phyloP scores from a whole-genome alignment of 2,888 invertebrate genomes.

The Camponotus fellah region DNA sequence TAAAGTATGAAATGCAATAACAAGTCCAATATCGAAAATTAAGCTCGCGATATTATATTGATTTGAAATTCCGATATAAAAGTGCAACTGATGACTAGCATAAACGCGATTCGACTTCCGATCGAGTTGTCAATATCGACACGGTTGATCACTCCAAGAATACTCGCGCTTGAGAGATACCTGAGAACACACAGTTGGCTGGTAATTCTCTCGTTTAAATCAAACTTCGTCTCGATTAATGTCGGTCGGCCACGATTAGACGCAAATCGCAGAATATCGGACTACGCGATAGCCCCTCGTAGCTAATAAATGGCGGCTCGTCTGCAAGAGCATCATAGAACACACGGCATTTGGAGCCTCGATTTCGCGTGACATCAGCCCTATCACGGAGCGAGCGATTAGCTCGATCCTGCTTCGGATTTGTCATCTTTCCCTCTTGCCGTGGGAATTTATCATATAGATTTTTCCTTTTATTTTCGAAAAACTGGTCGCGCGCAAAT shows the following conservation, averaged over 20 bases:
- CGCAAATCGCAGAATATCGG: conserved; percentile 49
- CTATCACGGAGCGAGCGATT: conserved; percentile 8
- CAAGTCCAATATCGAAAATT: conserved; percentile 13
- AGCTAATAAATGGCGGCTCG: conserved; percentile 18
- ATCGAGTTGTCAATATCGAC: conserved; percentile 19
- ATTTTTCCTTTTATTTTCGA: neutral
- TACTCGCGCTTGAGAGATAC: conserved; percentile 29
- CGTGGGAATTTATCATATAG: neutral
- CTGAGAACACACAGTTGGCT: conserved; percentile 14
- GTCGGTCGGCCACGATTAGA: conserved; percentile 38
- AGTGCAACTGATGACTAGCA: conserved; percentile 15
- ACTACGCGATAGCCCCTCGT: conserved; percentile 18
- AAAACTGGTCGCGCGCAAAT: neutral
- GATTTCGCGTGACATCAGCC: conserved; percentile 18
- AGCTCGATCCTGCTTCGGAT: neutral
- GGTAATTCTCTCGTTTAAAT: conserved; percentile 52
- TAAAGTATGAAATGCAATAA: neutral
- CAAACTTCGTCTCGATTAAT: conserved; percentile 41
- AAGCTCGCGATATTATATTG: conserved; percentile 31
- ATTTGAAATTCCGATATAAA: conserved; percentile 3
- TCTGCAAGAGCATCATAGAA: neutral
- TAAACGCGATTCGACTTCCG: conserved; percentile 22
- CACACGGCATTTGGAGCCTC: neutral
- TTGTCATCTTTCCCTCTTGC: neutral
- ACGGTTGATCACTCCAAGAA: conserved; percentile 28